phyloP scores from a whole-genome alignment of 2,113 vertebrate species.

The Heterocephalus glaber region DNA sequence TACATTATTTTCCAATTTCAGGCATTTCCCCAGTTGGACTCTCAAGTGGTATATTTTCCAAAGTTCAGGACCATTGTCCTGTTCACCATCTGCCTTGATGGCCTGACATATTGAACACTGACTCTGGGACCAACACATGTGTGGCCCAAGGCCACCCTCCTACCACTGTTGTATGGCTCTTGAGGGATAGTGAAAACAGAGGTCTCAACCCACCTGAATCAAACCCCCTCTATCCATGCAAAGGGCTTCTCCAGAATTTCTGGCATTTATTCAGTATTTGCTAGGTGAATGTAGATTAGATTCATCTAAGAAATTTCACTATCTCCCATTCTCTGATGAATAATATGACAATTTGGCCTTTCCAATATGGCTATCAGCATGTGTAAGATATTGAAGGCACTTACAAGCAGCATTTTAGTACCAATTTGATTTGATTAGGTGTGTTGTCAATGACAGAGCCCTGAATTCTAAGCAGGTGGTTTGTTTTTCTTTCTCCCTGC shows the following conservation, averaged over 20 bases:
- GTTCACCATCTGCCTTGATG: slow-evolving; percentile 91
- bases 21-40: slow-evolving; percentile 83
- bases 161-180: slow-evolving; percentile 32
- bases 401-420: not conserved
- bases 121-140: slow-evolving; percentile 85
- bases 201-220: slow-evolving; percentile 22
- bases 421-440: slow-evolving; percentile 19
- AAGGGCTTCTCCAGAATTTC: not conserved
- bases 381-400: not conserved
- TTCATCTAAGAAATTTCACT: not conserved
- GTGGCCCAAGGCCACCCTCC: slow-evolving; percentile 78
- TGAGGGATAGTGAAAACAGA: slow-evolving; percentile 57
- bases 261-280: not conserved
- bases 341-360: not conserved
- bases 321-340: not conserved
- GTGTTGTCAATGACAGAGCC: not conserved
- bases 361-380: not conserved
- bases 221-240: not conserved
- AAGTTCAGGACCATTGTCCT: slow-evolving; percentile 88
- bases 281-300: not conserved
- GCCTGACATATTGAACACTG: slow-evolving; percentile 91
- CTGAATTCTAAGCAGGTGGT: not conserved
- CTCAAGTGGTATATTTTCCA: slow-evolving; percentile 84
- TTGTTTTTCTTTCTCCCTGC: slow-evolving; percentile 21
- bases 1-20: slow-evolving; percentile 93